Percentiles rank a stretch among this genome's conserved stretches.
Evolutionary conservation across 2,113 vertebrate species (phyloP).

Genomic region (Puffinus mauretanicus): DNA sequence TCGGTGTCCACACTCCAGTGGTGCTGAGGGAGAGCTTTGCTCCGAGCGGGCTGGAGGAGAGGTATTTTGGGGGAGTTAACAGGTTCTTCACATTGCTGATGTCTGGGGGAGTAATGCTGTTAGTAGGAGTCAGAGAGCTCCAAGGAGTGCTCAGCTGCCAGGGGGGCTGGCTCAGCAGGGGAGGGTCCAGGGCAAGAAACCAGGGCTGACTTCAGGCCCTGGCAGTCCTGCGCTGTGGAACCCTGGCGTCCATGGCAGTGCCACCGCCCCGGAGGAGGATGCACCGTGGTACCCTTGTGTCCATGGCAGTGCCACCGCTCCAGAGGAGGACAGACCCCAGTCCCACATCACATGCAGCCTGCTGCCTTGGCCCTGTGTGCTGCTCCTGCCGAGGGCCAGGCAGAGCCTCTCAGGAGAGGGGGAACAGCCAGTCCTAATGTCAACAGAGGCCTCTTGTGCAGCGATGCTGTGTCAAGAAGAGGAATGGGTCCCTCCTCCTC

Average conservation of each 20-base stretch:
- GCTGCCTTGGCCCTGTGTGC: neutral
- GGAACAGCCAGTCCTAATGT: constrained; percentile 64
- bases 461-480: constrained; percentile 64
- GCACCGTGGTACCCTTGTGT: neutral
- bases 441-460: constrained; percentile 68
- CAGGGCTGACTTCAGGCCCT: neutral
- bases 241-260: neutral
- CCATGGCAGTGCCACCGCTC: too few relatives aligned
- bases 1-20: rapidly evolving
- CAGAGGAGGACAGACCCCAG: neutral
- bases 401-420: neutral
- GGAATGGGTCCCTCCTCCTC: constrained; percentile 67
- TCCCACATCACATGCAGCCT: neutral
- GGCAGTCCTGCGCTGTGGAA: neutral
- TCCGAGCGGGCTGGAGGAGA: neutral
- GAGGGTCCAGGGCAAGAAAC: neutral
- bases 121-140: neutral
- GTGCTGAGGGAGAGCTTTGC: neutral
- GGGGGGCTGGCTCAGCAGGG: neutral
- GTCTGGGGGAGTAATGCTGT: neutral
- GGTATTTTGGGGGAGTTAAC: neutral
- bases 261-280: neutral
- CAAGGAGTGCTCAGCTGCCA: neutral
- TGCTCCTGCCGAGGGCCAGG: neutral
- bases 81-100: neutral